phyloP scores from a whole-genome alignment of 2,797 vertebrate species.

The Masticophis lateralis region DNA sequence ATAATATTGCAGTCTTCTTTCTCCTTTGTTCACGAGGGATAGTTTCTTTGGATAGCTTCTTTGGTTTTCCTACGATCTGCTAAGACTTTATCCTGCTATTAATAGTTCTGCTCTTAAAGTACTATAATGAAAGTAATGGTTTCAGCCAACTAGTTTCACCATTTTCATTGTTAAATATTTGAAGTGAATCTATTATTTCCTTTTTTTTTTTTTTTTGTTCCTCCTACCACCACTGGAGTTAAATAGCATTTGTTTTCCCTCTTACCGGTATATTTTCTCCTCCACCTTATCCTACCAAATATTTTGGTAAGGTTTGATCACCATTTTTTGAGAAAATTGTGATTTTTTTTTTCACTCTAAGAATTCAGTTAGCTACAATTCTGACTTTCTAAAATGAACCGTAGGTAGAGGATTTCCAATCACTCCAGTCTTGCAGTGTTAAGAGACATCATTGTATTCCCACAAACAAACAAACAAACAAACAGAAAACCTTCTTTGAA shows the following conservation, averaged over 20 bases:
- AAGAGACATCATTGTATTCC: not conserved
- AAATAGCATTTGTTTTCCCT: not conserved
- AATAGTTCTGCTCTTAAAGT: slow-evolving; percentile 9
- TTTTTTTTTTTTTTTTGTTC: not conserved
- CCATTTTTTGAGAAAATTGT: slow-evolving; percentile 1
- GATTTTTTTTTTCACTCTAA: not conserved
- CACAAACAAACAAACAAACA: not conserved
- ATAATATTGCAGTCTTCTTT: slow-evolving; percentile 15
- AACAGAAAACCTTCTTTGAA: fast-evolving
- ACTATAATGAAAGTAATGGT: not conserved
- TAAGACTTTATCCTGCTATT: slow-evolving; percentile 21
- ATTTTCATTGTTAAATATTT: not conserved
- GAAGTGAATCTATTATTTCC: not conserved
- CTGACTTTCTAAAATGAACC: not conserved
- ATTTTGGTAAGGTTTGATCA: not conserved
- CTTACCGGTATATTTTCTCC: not conserved
- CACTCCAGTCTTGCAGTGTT: not conserved
- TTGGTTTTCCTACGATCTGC: not conserved
- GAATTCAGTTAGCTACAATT: slow-evolving; percentile 28
- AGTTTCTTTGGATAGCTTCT: not conserved
- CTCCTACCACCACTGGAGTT: not conserved
- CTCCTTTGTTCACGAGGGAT: not conserved
- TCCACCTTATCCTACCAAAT: not conserved
- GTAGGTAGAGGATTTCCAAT: slow-evolving; percentile 14
- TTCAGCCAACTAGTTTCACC: not conserved